Evolutionary conservation across 2,888 invertebrate species (phyloP).

Genomic region (Aricia artaxerxes): DNA sequence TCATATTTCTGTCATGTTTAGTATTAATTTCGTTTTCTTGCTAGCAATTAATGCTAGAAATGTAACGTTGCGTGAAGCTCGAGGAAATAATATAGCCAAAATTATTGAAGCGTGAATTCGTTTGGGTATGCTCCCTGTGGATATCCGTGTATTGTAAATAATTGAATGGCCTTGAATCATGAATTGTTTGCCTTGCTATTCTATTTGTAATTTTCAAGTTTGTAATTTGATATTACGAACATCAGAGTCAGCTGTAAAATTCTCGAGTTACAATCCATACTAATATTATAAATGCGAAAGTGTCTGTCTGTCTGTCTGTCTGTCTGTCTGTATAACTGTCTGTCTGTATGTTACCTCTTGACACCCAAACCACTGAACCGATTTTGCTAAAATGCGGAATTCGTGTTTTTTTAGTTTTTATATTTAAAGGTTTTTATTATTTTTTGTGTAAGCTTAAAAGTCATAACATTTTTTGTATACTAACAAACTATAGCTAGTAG

Average conservation of each 20-base stretch:
- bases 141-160: conserved; percentile 15
- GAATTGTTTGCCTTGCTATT: not conserved
- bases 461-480: too few relatives aligned
- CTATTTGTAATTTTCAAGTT: not conserved
- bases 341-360: too few relatives aligned
- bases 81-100: conserved; percentile 7
- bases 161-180: conserved; percentile 13
- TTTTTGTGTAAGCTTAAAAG: too few relatives aligned
- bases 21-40: not conserved
- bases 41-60: not conserved
- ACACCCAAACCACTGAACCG: too few relatives aligned
- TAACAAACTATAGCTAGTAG: too few relatives aligned
- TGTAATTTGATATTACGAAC: not conserved
- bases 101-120: conserved; percentile 13
- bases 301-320: too few relatives aligned
- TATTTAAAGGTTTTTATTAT: too few relatives aligned
- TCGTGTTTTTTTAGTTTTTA: too few relatives aligned
- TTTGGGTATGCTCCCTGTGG: conserved; percentile 2
- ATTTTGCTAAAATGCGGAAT: too few relatives aligned
- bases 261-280: too few relatives aligned
- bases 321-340: too few relatives aligned
- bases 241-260: not conserved
- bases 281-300: too few relatives aligned
- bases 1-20: not conserved
- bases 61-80: not conserved